phyloP scores from a whole-genome alignment of 2,888 invertebrate genomes.

The Marasmarcha lunaedactyla region DNA sequence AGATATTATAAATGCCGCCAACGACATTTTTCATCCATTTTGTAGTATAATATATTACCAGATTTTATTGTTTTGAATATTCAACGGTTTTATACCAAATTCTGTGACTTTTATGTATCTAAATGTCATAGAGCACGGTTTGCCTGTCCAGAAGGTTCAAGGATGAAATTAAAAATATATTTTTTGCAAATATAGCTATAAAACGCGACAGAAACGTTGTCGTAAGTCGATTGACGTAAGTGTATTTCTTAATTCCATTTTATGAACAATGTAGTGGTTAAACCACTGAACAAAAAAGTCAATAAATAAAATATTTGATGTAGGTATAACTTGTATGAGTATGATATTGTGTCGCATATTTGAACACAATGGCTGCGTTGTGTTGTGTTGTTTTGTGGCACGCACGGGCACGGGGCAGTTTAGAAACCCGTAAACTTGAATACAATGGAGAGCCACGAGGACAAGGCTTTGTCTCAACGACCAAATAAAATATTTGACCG shows the following conservation, averaged over 20 bases:
- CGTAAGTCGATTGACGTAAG: no score
- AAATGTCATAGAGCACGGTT: not conserved
- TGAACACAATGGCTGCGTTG: no score
- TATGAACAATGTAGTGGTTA: no score
- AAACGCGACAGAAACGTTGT: no score
- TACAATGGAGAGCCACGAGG: conserved; percentile 45
- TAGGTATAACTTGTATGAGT: no score
- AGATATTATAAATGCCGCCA: conserved; percentile 1
- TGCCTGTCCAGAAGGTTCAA: not conserved
- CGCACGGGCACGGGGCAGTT: conserved; percentile 20
- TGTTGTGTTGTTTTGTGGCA: conserved; percentile 10
- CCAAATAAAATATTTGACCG: conserved; percentile 46
- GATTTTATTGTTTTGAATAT: not conserved
- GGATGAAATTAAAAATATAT: not conserved
- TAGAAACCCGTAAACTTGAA: conserved; percentile 38
- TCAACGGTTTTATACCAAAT: no score
- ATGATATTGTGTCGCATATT: no score
- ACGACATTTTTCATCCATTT: not conserved
- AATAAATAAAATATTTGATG: no score
- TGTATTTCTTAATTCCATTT: no score
- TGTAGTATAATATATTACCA: not conserved
- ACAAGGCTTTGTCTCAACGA: conserved; percentile 29
- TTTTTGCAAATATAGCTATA: no score
- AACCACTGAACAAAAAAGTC: no score
- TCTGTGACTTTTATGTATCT: no score